phyloP scores from a whole-genome alignment of 2,888 invertebrate genomes.

The Gastracanthus pulcherrimus region DNA sequence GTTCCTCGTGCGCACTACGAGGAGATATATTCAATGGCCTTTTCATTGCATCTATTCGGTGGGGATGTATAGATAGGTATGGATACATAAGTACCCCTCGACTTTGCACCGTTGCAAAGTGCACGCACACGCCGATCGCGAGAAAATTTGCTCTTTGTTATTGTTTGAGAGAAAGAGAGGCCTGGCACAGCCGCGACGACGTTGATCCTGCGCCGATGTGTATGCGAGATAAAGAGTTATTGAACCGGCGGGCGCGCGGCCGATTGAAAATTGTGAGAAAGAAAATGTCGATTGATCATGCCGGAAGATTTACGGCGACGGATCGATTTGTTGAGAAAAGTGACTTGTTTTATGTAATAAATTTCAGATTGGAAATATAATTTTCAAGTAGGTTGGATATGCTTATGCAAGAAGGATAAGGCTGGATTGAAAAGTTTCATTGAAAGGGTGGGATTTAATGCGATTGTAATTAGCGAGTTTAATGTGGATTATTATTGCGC shows the following conservation, averaged over 20 bases:
- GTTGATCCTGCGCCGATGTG: constrained; percentile 9
- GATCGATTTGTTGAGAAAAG: constrained; percentile 15
- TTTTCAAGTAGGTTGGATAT: background rate
- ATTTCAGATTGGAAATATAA: background rate
- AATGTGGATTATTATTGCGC: background rate
- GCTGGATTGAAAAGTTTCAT: background rate
- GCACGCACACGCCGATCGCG: constrained; percentile 42
- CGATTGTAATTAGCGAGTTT: background rate
- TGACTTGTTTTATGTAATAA: constrained; percentile 20
- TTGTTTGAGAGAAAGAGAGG: constrained; percentile 38
- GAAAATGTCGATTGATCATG: constrained; percentile 48
- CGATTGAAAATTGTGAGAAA: constrained; percentile 41
- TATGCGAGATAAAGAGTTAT: constrained; percentile 46
- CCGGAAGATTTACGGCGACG: constrained; percentile 41
- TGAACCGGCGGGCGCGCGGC: constrained; percentile 13
- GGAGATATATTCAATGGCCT: constrained; percentile 39
- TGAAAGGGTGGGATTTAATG: background rate
- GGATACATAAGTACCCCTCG: background rate
- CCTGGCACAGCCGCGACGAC: constrained; percentile 3
- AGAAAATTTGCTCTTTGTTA: constrained; percentile 55
- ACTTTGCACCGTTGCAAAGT: constrained; percentile 1
- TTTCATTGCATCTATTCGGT: constrained; percentile 43
- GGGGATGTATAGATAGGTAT: background rate
- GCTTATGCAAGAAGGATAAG: too few species aligned
- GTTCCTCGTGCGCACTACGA: background rate